phyloP scores from a whole-genome alignment of 1,140 invertebrate species.

The Stratiolaelaps scimitus region DNA sequence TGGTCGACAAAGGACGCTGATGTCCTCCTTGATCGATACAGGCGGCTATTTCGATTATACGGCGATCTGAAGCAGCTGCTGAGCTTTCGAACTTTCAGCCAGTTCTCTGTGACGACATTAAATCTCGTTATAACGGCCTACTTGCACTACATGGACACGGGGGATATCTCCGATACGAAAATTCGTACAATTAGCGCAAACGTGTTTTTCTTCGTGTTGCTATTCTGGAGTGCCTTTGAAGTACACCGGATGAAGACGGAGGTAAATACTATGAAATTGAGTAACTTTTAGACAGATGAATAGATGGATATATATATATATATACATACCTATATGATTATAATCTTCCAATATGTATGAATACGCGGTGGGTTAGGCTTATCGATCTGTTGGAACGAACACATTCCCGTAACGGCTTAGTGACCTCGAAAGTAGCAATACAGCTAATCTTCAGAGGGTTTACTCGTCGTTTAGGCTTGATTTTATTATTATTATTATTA shows the following conservation, averaged over 20 bases:
- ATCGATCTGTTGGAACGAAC: too few relatives aligned
- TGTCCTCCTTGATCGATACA: not conserved
- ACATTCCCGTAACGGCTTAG: too few relatives aligned
- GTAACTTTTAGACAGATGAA: too few relatives aligned
- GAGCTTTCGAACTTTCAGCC: conserved; percentile 10
- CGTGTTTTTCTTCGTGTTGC: conserved; percentile 4
- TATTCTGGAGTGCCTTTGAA: conserved; percentile 7
- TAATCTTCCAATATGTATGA: too few relatives aligned
- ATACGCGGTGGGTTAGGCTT: too few relatives aligned
- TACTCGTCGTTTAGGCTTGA: too few relatives aligned
- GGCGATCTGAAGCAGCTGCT: conserved; percentile 14
- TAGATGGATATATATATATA: too few relatives aligned
- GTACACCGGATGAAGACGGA: conserved; percentile 2
- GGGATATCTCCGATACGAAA: conserved; percentile 15
- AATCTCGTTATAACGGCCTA: conserved; percentile 21
- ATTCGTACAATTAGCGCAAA: conserved; percentile 9
- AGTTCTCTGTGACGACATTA: conserved; percentile 1
- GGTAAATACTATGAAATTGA: too few relatives aligned
- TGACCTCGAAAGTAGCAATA: too few relatives aligned
- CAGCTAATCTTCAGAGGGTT: too few relatives aligned
- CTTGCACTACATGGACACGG: conserved; percentile 8
- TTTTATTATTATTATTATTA: too few relatives aligned
- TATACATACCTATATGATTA: too few relatives aligned
- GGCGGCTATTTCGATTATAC: not conserved
- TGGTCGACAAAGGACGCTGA: conserved; percentile 17